Conservation (phyloP, 92 coral and sea anemone species). For the Isaurus tuberculatus region DNA sequence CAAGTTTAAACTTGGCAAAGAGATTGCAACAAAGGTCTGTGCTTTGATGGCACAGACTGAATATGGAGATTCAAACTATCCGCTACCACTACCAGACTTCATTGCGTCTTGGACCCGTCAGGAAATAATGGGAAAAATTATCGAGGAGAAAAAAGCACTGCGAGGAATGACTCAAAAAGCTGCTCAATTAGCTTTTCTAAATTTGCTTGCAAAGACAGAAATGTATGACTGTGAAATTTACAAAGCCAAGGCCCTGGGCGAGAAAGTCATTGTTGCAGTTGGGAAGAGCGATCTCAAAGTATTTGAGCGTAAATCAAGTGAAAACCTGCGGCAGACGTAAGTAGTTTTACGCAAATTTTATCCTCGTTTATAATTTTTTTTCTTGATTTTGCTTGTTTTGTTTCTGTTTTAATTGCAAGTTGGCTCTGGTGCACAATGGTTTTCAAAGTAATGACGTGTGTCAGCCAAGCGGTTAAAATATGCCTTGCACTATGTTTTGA, state of each 20-base stretch:
- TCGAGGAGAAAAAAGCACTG: conserved; percentile 69
- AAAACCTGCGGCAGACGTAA: conserved; percentile 89
- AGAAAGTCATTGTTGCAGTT: conserved; percentile 87
- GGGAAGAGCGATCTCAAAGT: conserved; percentile 89
- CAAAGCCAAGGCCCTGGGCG: conserved; percentile 90
- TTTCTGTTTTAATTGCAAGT: neutral
- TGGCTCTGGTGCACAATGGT: neutral
- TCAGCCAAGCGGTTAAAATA: neutral
- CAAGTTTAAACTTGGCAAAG: conserved; percentile 78
- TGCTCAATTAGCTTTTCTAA: conserved; percentile 84
- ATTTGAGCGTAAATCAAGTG: conserved; percentile 79
- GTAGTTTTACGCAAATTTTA: conserved; percentile 27
- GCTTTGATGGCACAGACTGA: conserved; percentile 92
- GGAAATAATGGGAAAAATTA: conserved; percentile 73
- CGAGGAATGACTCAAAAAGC: conserved; percentile 75
- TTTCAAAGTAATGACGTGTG: conserved; percentile 19
- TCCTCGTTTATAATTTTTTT: neutral
- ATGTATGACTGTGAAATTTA: conserved; percentile 91
- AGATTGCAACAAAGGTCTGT: conserved; percentile 79
- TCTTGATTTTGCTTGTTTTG: conserved; percentile 9
- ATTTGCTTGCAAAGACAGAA: conserved; percentile 85
- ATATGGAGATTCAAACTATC: conserved; percentile 70
- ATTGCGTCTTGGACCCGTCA: conserved; percentile 73
- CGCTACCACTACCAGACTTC: conserved; percentile 61
- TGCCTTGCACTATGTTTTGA: neutral